phyloP scores from a whole-genome alignment of 2,888 invertebrate genomes.

The Apomyelois bistriatella region DNA sequence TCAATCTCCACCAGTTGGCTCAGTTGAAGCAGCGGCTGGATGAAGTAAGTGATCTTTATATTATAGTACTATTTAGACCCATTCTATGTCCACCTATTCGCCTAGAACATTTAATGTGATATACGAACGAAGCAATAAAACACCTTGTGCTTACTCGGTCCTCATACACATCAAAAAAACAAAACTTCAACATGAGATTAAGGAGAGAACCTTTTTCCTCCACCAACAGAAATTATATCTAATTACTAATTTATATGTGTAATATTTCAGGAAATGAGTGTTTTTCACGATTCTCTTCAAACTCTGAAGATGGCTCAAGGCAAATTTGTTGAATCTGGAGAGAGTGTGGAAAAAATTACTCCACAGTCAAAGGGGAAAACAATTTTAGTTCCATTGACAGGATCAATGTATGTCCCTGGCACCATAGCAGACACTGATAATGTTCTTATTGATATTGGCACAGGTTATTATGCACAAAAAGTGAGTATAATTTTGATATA shows the following conservation, averaged over 20 bases:
- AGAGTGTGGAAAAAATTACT: constrained; percentile 89
- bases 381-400: constrained; percentile 95
- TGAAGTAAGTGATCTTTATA: constrained; percentile 77
- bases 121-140: too few species aligned
- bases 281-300: constrained; percentile 94
- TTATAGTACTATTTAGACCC: too few species aligned
- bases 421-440: constrained; percentile 90
- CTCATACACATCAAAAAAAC: too few species aligned
- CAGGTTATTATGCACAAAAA: constrained; percentile 97
- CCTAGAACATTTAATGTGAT: too few species aligned
- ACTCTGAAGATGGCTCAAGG: constrained; percentile 93
- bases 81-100: neutral
- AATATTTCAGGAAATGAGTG: constrained; percentile 85
- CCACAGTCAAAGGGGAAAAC: constrained; percentile 88
- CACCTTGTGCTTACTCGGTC: too few species aligned
- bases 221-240: too few species aligned
- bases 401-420: constrained; percentile 98
- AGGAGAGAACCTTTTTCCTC: too few species aligned
- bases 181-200: too few species aligned
- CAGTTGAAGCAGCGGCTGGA: constrained; percentile 93
- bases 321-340: constrained; percentile 93
- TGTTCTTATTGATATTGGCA: constrained; percentile 97
- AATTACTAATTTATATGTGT: neutral
- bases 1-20: constrained; percentile 89
- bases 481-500: constrained; percentile 63